These are phyloP conservation scores for Drosophila pallidifrons DNA, from an alignment of 1,140 invertebrate genomes.

Conservation along the genomic window DNA sequence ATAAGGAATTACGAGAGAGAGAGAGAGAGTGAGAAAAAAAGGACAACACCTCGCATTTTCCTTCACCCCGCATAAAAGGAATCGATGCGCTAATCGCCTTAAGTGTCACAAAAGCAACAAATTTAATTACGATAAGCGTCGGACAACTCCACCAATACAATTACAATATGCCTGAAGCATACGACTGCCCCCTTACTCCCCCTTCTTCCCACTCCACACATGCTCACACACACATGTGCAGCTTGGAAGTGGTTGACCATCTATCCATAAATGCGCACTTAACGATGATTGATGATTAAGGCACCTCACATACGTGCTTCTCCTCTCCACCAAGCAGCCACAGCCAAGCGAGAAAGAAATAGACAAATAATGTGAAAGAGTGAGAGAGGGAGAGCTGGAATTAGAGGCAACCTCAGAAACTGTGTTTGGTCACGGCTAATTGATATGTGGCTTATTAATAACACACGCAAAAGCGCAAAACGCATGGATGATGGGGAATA, in stretches of 20 bases:
- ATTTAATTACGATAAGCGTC: slow-evolving; percentile 55
- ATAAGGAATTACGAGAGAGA: too few relatives aligned
- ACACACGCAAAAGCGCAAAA: slow-evolving; percentile 11
- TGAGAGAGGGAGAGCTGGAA: too few relatives aligned
- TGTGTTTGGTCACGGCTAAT: slow-evolving; percentile 34
- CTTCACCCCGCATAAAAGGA: neutral
- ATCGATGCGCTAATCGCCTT: slow-evolving; percentile 53
- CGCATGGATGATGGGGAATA: neutral
- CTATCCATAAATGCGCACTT: slow-evolving; percentile 42
- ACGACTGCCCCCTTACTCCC: neutral
- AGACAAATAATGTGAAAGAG: neutral
- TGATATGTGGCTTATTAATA: slow-evolving; percentile 40
- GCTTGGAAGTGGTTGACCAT: slow-evolving; percentile 6
- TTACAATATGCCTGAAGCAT: slow-evolving; percentile 17
- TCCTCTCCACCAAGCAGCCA: neutral
- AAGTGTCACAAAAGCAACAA: slow-evolving; percentile 59
- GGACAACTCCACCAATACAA: slow-evolving; percentile 17
- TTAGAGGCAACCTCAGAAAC: slow-evolving; percentile 1
- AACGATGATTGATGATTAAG: slow-evolving; percentile 55
- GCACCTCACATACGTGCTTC: slow-evolving; percentile 18
- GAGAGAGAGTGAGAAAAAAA: neutral
- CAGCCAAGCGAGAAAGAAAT: neutral
- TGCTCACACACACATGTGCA: neutral
- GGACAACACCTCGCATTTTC: neutral
- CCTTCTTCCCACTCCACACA: neutral